Percentiles rank a stretch among this genome's conserved stretches.
These are phyloP conservation scores for Caenorhabditis sp. DNA, from an alignment of 2,888 invertebrate genomes.

Conservation along the genomic window DNA sequence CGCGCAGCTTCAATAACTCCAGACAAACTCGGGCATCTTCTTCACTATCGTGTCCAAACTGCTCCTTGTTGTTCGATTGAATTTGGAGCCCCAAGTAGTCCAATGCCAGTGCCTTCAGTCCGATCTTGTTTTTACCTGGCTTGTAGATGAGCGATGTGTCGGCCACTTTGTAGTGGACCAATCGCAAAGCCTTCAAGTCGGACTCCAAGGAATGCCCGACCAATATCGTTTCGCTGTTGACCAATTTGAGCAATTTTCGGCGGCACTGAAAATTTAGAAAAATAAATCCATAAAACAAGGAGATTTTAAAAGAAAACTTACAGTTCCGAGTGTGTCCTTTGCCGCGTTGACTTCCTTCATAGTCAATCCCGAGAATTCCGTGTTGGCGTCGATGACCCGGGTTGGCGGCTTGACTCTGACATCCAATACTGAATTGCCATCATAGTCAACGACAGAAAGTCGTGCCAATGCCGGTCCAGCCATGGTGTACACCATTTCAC, in stretches of 20 bases:
- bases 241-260: slow-evolving; percentile 86
- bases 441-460: slow-evolving; percentile 63
- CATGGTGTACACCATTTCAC: slow-evolving; percentile 77
- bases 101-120: no score
- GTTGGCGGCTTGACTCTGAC: slow-evolving; percentile 83
- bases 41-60: no score
- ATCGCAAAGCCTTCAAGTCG: slow-evolving; percentile 89
- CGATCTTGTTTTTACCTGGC: no score
- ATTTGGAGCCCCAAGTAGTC: no score
- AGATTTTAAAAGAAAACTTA: no score
- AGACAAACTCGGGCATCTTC: no score
- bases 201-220: slow-evolving; percentile 97
- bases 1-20: no score
- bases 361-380: slow-evolving; percentile 91
- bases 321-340: slow-evolving; percentile 74
- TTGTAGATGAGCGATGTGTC: slow-evolving; percentile 89
- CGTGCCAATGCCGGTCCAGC: slow-evolving; percentile 62
- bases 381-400: slow-evolving; percentile 86
- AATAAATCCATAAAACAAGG: no score
- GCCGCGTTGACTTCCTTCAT: slow-evolving; percentile 84
- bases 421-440: slow-evolving; percentile 83
- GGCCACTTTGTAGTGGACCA: slow-evolving; percentile 80
- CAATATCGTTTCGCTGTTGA: slow-evolving; percentile 87
- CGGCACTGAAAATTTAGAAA: slow-evolving; percentile 74
- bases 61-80: no score